A percentile compares a stretch with the other conserved stretches of the same genome.
Conservation (phyloP, 2,888 invertebrate species). For the Nomada flava region DNA sequence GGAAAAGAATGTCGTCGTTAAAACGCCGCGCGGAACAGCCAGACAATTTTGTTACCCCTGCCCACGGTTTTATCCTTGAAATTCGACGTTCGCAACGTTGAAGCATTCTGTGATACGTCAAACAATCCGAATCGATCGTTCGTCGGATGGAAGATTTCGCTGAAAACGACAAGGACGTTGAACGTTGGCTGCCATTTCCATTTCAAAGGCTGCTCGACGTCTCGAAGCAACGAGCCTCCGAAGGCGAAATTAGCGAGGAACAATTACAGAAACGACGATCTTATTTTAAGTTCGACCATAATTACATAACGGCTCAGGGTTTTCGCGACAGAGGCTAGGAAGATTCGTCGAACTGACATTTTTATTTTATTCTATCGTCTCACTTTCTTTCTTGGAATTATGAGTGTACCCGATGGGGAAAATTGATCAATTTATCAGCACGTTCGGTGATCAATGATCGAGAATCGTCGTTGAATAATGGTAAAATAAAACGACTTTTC, state of each 20-base stretch:
- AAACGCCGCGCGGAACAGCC: too few relatives aligned
- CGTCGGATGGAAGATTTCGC: too few relatives aligned
- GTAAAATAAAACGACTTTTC: constrained; percentile 50
- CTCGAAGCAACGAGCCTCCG: too few relatives aligned
- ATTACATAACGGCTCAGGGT: constrained; percentile 39
- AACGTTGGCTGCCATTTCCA: too few relatives aligned
- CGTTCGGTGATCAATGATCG: constrained; percentile 26
- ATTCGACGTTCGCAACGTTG: too few relatives aligned
- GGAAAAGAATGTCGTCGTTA: too few relatives aligned
- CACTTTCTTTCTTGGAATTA: not conserved
- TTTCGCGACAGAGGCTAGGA: constrained; percentile 30
- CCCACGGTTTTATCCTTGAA: too few relatives aligned
- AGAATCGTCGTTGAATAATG: not conserved
- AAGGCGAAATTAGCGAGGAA: constrained; percentile 23
- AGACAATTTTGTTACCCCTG: too few relatives aligned
- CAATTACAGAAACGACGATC: constrained; percentile 36
- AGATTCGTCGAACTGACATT: constrained; percentile 9
- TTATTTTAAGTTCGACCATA: constrained; percentile 47
- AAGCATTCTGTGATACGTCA: too few relatives aligned
- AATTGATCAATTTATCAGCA: constrained; percentile 12
- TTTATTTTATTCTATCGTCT: not conserved
- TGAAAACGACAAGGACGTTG: too few relatives aligned
- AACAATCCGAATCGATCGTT: too few relatives aligned
- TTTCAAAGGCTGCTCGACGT: too few relatives aligned
- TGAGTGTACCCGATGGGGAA: constrained; percentile 5